Evolutionary conservation across 1,140 invertebrate genomes (phyloP).

Genomic region (Cydia splendana): DNA sequence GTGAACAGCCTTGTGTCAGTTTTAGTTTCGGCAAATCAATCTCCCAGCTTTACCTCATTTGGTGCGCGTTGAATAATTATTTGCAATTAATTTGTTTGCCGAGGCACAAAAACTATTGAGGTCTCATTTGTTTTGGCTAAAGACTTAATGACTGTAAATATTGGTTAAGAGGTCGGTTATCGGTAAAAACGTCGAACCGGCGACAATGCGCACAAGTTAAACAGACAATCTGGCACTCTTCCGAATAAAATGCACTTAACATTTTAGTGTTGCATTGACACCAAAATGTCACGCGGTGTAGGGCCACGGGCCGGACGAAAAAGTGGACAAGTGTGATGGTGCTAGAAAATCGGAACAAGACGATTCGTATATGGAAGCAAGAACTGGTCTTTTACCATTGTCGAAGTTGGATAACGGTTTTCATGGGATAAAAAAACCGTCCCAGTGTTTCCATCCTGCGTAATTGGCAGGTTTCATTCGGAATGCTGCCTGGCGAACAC

Average conservation of each 20-base stretch:
- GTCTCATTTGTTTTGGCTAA: constrained; percentile 53
- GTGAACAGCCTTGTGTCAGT: constrained; percentile 52
- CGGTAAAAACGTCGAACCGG: constrained; percentile 57
- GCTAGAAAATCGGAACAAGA: constrained; percentile 73
- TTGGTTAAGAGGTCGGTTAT: constrained; percentile 71
- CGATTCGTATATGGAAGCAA: constrained; percentile 51
- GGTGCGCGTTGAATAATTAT: constrained; percentile 42
- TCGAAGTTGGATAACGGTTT: constrained; percentile 68
- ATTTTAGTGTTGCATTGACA: constrained; percentile 72
- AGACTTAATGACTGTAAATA: constrained; percentile 66
- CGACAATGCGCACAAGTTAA: constrained; percentile 51
- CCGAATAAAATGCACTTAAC: constrained; percentile 62
- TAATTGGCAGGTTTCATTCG: constrained; percentile 67
- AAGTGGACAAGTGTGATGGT: constrained; percentile 58
- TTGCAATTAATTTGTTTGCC: constrained; percentile 47
- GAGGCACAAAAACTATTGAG: constrained; percentile 42
- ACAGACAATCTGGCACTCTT: constrained; percentile 43
- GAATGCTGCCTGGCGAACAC: constrained; percentile 69
- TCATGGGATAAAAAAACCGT: constrained; percentile 57
- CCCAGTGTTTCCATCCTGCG: constrained; percentile 57
- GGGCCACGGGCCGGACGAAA: constrained; percentile 50
- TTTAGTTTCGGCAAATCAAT: constrained; percentile 38
- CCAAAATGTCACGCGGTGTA: constrained; percentile 60
- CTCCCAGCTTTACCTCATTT: constrained; percentile 30
- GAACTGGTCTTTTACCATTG: constrained; percentile 66